Evolutionary conservation across 2,113 vertebrate genomes (phyloP).

Genomic region (Campylomormyrus numenius): DNA sequence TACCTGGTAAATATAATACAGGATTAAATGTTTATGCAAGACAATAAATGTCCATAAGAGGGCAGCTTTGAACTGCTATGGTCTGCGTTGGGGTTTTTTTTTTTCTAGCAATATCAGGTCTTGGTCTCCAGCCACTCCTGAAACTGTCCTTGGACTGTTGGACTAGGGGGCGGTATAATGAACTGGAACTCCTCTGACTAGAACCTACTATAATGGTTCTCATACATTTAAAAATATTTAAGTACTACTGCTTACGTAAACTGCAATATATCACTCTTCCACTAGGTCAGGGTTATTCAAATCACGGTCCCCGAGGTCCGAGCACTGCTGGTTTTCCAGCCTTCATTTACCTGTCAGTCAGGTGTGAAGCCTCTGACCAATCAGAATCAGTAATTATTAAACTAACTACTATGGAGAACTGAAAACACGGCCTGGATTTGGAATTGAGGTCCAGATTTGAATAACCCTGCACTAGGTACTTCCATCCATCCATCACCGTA

Average conservation of each 20-base stretch:
- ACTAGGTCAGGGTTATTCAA: background rate
- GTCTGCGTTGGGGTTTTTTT: background rate
- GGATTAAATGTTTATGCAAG: background rate
- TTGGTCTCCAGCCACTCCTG: background rate
- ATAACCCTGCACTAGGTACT: background rate
- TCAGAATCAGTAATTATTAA: too few species aligned
- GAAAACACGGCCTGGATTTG: too few species aligned
- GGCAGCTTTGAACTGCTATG: background rate
- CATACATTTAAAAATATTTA: background rate
- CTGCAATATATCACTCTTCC: background rate
- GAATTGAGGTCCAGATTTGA: too few species aligned
- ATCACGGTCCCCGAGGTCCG: too few species aligned
- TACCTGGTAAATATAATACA: background rate
- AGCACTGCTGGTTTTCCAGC: too few species aligned
- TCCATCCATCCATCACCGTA: too few species aligned
- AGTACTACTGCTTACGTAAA: background rate
- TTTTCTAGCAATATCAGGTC: background rate
- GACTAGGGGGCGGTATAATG: background rate
- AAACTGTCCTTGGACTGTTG: background rate
- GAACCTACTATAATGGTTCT: background rate
- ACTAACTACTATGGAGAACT: too few species aligned
- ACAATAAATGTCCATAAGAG: slow-evolving; percentile 1
- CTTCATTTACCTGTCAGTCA: too few species aligned
- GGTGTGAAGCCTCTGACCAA: too few species aligned
- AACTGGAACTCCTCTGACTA: background rate